These are phyloP conservation scores for Napeogenes sylphis DNA, from an alignment of 2,888 invertebrate genomes.

Conservation along the genomic window DNA sequence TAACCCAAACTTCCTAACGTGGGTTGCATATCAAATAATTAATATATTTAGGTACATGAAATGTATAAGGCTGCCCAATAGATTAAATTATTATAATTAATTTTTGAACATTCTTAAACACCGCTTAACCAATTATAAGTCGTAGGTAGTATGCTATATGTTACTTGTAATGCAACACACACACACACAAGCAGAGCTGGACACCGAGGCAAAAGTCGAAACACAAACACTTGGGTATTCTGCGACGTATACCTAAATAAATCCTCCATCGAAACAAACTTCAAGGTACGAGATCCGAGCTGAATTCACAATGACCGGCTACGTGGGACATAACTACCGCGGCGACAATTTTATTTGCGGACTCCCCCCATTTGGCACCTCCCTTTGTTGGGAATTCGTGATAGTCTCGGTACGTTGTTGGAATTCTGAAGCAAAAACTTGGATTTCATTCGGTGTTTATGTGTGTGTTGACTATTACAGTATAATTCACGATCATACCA, in stretches of 20 bases:
- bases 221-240: constrained; percentile 12
- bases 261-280: constrained; percentile 60
- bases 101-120: too few species aligned
- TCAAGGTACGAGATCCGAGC: constrained; percentile 42
- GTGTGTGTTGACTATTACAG: constrained; percentile 25
- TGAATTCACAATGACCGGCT: constrained; percentile 63
- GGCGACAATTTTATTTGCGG: constrained; percentile 59
- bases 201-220: too few species aligned
- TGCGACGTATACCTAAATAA: constrained; percentile 36
- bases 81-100: too few species aligned
- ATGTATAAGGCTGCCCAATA: too few species aligned
- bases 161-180: too few species aligned
- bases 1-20: too few species aligned
- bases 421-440: constrained; percentile 41
- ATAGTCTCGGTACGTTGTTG: constrained; percentile 38
- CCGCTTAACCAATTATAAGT: too few species aligned
- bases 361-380: constrained; percentile 50
- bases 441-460: constrained; percentile 32
- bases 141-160: too few species aligned
- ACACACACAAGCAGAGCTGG: too few species aligned
- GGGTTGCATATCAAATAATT: too few species aligned
- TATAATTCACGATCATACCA: constrained; percentile 30
- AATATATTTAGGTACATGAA: too few species aligned
- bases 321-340: constrained; percentile 51
- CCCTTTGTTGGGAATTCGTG: constrained; percentile 44